phyloP scores from a whole-genome alignment of 2,888 invertebrate species.

The Ichneumoninae sp. region DNA sequence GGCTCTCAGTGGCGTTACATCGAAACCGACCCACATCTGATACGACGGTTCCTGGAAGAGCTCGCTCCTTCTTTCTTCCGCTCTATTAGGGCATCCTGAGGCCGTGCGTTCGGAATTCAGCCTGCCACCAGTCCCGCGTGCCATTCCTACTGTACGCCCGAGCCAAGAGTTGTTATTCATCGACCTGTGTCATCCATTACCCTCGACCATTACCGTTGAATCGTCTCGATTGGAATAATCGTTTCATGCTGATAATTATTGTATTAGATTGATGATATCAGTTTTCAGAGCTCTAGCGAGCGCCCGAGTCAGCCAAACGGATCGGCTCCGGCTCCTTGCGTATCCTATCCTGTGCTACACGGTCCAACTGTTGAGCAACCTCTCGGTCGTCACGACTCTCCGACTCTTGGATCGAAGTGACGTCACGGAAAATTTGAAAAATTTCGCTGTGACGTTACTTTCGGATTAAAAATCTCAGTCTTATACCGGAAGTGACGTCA shows the following conservation, averaged over 20 bases:
- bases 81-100: conserved; percentile 70
- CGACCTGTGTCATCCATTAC: conserved; percentile 15
- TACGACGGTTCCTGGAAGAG: conserved; percentile 75
- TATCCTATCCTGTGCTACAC: background rate
- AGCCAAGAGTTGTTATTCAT: conserved; percentile 35
- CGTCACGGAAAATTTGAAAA: background rate
- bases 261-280: background rate
- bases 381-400: background rate
- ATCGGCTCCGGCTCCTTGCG: background rate
- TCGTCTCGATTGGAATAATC: background rate
- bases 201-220: background rate
- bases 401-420: background rate
- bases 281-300: background rate
- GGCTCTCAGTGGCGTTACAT: conserved; percentile 76
- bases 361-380: background rate
- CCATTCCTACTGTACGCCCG: conserved; percentile 21
- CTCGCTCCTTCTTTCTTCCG: conserved; percentile 70
- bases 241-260: background rate
- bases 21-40: conserved; percentile 75
- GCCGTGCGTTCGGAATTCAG: conserved; percentile 14
- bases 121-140: conserved; percentile 23
- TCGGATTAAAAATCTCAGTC: too few relatives aligned
- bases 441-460: too few relatives aligned
- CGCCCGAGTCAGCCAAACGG: background rate
- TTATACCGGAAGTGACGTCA: too few relatives aligned